A percentile compares a stretch with the other conserved stretches of the same genome.
Conservation (phyloP, 2,888 invertebrate genomes). For the Thecophora atra region DNA sequence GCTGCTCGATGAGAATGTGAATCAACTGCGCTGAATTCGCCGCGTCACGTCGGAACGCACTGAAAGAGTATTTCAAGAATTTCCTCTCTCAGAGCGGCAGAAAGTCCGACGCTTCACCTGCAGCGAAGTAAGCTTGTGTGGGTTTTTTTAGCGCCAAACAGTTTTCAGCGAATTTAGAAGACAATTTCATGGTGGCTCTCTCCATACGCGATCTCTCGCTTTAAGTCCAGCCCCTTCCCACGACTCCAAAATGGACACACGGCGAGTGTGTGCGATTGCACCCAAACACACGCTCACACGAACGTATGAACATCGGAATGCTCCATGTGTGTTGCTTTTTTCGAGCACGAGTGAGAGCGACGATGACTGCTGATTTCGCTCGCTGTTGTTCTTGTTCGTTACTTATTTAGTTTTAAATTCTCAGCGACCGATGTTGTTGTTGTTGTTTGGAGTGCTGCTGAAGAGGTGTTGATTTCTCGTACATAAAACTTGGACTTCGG, state of each 20-base stretch:
- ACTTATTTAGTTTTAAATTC: constrained; percentile 31
- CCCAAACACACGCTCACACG: constrained; percentile 10
- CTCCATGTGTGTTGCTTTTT: neutral
- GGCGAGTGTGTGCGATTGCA: constrained; percentile 7
- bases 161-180: constrained; percentile 21
- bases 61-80: neutral
- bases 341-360: constrained; percentile 19
- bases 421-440: constrained; percentile 1
- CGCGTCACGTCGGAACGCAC: neutral
- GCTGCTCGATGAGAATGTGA: neutral
- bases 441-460: neutral
- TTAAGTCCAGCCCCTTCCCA: neutral
- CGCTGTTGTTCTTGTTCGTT: constrained; percentile 4
- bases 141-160: constrained; percentile 20
- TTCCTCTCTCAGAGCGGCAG: neutral
- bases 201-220: neutral
- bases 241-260: neutral
- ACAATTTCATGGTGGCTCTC: neutral
- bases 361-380: constrained; percentile 4
- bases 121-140: neutral
- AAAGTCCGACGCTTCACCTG: neutral
- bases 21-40: too few relatives aligned
- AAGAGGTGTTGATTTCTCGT: constrained; percentile 13
- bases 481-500: neutral
- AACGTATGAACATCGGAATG: neutral